phyloP scores from a whole-genome alignment of 2,113 vertebrate genomes.

The Callionymus lyra region DNA sequence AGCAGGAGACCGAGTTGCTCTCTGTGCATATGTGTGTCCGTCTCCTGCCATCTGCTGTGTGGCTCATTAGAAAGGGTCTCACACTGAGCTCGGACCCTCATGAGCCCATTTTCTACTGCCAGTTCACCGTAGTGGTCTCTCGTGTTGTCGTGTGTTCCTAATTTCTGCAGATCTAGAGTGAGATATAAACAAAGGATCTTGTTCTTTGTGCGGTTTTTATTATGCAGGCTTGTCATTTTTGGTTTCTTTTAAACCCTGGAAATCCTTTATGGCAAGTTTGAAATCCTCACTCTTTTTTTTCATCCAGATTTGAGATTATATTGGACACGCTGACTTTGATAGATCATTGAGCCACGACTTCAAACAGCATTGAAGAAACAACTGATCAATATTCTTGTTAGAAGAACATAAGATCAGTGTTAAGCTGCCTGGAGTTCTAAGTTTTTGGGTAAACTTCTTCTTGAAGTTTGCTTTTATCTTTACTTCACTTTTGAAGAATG shows the following conservation, averaged over 20 bases:
- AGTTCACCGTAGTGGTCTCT: slow-evolving; percentile 14
- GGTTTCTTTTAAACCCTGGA: too few species aligned
- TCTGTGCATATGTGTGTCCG: slow-evolving; percentile 20
- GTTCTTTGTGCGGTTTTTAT: too few species aligned
- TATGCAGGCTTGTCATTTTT: too few species aligned
- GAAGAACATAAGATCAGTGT: too few species aligned
- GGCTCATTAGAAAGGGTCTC: slow-evolving; percentile 46
- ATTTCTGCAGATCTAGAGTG: slow-evolving; percentile 27
- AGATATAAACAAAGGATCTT: slow-evolving; percentile 15
- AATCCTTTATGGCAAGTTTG: too few species aligned
- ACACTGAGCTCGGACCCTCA: slow-evolving; percentile 34
- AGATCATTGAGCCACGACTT: slow-evolving; percentile 1
- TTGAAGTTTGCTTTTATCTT: too few species aligned
- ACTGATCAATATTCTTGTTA: slow-evolving; percentile 62
- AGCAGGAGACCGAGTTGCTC: slow-evolving; percentile 22
- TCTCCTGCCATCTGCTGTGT: slow-evolving; percentile 47
- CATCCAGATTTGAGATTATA: too few species aligned
- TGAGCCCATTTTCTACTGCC: slow-evolving; percentile 17
- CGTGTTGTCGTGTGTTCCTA: slow-evolving; percentile 25
- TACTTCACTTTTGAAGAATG: too few species aligned
- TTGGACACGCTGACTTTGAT: too few species aligned
- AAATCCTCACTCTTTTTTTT: too few species aligned
- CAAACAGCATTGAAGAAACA: slow-evolving; percentile 52
- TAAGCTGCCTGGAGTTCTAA: too few species aligned
- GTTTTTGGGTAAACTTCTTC: too few species aligned